A percentile compares a stretch with the other conserved stretches of the same genome.
Conservation (phyloP, 2,888 invertebrate genomes). For the Synergus laeviventris region DNA sequence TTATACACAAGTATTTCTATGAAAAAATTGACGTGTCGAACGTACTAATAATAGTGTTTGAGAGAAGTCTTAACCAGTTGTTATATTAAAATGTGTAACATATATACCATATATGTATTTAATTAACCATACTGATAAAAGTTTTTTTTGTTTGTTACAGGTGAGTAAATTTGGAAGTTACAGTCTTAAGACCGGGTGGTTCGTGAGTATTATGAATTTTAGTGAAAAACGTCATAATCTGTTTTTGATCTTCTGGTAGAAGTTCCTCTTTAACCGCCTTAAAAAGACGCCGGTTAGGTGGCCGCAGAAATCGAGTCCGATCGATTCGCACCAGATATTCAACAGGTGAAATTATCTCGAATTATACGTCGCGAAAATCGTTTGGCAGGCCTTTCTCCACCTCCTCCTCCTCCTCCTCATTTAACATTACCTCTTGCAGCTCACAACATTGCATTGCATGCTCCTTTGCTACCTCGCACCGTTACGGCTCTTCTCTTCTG, state of each 20-base stretch:
- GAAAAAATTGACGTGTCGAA: background rate
- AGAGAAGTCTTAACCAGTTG: no score
- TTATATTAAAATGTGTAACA: no score
- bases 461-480: background rate
- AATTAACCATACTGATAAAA: background rate
- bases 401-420: conserved; percentile 37
- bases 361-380: conserved; percentile 65
- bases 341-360: conserved; percentile 63
- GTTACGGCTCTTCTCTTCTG: conserved; percentile 32
- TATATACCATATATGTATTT: no score
- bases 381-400: conserved; percentile 47
- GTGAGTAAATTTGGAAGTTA: background rate
- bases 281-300: conserved; percentile 15
- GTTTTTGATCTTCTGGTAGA: no score
- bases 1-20: background rate
- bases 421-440: background rate
- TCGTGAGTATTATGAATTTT: background rate
- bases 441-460: conserved; percentile 3
- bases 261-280: conserved; percentile 47
- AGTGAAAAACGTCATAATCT: no score
- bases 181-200: background rate
- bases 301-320: conserved; percentile 49
- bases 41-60: background rate
- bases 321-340: conserved; percentile 65
- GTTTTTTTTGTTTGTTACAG: background rate